Conservation (phyloP, 2,113 vertebrate genomes). For the Lagopus muta region DNA sequence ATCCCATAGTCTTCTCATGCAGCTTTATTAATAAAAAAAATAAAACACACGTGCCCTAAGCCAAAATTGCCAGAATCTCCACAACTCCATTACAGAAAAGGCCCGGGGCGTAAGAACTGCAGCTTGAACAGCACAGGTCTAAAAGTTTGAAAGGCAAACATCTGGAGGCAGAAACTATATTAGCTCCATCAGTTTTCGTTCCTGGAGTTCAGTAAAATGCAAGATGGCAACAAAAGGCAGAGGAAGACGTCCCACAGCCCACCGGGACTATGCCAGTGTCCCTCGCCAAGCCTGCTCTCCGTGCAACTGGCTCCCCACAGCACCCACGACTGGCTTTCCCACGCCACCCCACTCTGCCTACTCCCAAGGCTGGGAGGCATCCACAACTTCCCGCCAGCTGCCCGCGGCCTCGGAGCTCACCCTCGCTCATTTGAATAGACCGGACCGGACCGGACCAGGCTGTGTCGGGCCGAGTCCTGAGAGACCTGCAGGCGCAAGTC, state of each 20-base stretch:
- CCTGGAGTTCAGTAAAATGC: neutral
- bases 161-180: neutral
- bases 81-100: neutral
- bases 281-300: neutral
- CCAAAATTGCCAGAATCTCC: neutral
- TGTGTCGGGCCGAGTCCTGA: conserved; percentile 16
- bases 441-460: neutral
- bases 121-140: neutral
- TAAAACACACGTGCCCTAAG: neutral
- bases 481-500: neutral
- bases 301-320: too few species aligned
- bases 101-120: neutral
- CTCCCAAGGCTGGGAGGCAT: neutral
- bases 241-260: neutral
- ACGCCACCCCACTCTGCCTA: neutral
- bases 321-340: neutral
- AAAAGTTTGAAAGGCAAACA: neutral
- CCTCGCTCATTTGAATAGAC: neutral
- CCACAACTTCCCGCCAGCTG: neutral
- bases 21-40: neutral
- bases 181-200: neutral
- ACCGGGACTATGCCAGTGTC: neutral
- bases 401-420: neutral
- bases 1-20: neutral
- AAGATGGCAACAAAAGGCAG: neutral